A percentile compares a stretch with the other conserved stretches of the same genome.
Evolutionary conservation across 2,113 vertebrate genomes (phyloP).

Genomic region (Benitochromis conjunctus): DNA sequence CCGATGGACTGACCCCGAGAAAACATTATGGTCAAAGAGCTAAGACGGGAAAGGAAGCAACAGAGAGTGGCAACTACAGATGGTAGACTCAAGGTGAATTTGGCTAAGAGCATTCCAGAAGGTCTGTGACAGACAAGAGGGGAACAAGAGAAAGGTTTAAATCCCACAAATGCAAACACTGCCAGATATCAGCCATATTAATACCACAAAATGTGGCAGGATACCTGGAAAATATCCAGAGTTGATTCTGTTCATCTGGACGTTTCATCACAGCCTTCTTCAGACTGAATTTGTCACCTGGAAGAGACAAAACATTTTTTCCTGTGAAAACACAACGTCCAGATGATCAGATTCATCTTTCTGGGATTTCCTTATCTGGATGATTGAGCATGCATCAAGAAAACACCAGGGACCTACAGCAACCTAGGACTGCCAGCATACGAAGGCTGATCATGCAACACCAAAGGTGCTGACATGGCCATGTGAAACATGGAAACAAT

Average conservation of each 20-base stretch:
- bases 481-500: background rate
- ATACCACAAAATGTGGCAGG: no score
- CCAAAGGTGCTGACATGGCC: background rate
- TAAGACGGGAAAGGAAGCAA: background rate
- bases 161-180: background rate
- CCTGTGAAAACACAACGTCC: background rate
- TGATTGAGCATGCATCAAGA: background rate
- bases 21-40: background rate
- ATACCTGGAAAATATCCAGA: background rate
- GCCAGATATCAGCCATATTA: background rate
- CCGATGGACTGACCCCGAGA: conserved; percentile 5
- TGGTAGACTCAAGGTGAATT: background rate
- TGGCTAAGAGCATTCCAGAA: background rate
- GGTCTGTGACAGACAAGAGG: background rate
- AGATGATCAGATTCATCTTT: background rate
- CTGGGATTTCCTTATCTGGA: background rate
- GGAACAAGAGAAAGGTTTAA: background rate
- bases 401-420: background rate
- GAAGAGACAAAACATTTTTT: background rate
- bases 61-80: background rate
- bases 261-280: background rate
- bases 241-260: background rate
- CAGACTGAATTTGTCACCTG: background rate
- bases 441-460: background rate
- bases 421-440: background rate